A percentile compares a stretch with the other conserved stretches of the same genome.
Conservation (phyloP, 2,888 invertebrate genomes). For the Flexamia atlantica region DNA sequence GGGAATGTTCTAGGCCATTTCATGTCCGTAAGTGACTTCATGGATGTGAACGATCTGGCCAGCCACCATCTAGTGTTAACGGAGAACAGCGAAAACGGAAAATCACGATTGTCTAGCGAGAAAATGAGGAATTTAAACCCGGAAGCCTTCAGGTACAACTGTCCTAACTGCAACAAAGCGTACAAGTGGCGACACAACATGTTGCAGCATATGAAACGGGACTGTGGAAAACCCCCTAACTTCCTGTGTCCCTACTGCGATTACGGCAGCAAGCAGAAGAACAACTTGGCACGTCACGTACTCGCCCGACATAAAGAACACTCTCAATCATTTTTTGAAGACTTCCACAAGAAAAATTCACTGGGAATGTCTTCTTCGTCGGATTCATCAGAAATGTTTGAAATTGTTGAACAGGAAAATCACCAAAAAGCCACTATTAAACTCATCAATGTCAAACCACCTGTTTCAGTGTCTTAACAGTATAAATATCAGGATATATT, state of each 20-base stretch:
- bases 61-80: slow-evolving; percentile 10
- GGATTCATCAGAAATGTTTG: not conserved
- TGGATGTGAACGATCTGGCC: slow-evolving; percentile 13
- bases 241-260: slow-evolving; percentile 74
- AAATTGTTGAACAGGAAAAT: not conserved
- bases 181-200: slow-evolving; percentile 71
- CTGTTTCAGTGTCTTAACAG: not conserved
- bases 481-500: no score
- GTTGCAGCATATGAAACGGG: slow-evolving; percentile 68
- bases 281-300: slow-evolving; percentile 66
- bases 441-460: no score
- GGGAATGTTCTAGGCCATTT: slow-evolving; percentile 40
- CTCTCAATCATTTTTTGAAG: slow-evolving; percentile 27
- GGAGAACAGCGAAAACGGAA: not conserved
- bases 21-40: slow-evolving; percentile 35
- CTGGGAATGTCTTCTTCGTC: not conserved
- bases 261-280: slow-evolving; percentile 68
- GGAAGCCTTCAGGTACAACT: slow-evolving; percentile 32
- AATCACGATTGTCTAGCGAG: not conserved
- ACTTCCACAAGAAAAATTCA: slow-evolving; percentile 43
- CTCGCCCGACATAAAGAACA: slow-evolving; percentile 65
- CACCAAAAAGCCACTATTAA: no score
- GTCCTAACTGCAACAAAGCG: slow-evolving; percentile 60
- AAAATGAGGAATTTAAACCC: not conserved
- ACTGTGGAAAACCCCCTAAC: slow-evolving; percentile 73